phyloP scores from a whole-genome alignment of 1,140 invertebrate species.

The Mizuhopecten yessoensis region DNA sequence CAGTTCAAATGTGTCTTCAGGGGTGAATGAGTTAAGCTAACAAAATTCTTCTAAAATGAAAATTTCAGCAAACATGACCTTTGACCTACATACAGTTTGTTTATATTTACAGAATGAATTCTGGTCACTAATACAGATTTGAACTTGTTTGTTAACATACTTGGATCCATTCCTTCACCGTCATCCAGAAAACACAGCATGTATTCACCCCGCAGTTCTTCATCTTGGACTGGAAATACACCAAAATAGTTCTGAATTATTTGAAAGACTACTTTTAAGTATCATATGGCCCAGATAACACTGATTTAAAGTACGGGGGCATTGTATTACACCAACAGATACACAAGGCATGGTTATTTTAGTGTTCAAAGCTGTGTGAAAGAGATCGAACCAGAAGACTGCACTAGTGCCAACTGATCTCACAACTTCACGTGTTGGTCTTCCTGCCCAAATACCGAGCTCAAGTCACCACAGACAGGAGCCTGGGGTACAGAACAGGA shows the following conservation, averaged over 20 bases:
- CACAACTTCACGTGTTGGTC: constrained; percentile 30
- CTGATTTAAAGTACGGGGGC: background rate
- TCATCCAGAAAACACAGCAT: constrained; percentile 83
- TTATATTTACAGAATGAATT: no score
- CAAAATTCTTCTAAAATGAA: no score
- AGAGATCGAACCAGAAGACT: constrained; percentile 37
- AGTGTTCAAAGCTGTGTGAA: background rate
- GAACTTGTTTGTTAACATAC: no score
- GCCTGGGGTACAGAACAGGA: constrained; percentile 30
- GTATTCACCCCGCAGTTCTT: constrained; percentile 79
- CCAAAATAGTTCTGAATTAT: background rate
- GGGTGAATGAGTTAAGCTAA: no score
- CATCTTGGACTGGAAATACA: constrained; percentile 75
- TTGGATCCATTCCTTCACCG: constrained; percentile 83
- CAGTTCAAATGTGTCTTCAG: no score
- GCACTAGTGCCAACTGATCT: background rate
- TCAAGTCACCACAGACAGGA: constrained; percentile 26
- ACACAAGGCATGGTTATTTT: background rate
- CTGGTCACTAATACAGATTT: no score
- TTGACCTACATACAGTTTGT: no score
- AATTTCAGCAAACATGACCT: no score
- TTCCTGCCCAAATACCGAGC: background rate
- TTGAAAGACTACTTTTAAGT: background rate
- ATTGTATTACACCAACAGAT: background rate
- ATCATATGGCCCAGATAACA: background rate